Conservation (phyloP, 2,797 vertebrate species). For the Dermochelys coriacea region DNA sequence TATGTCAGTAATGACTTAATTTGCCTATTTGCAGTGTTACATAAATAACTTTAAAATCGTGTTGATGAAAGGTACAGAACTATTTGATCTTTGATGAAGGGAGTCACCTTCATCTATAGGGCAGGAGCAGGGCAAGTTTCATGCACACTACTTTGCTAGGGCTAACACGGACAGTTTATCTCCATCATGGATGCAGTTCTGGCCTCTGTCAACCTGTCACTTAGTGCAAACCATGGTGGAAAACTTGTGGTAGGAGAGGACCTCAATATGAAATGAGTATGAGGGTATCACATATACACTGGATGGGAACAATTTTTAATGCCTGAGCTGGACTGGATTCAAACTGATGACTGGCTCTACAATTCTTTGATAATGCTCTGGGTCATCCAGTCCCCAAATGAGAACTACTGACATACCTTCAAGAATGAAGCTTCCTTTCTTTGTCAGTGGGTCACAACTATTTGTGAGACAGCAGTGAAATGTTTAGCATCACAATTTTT, state of each 20-base stretch:
- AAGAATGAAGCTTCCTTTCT: background rate
- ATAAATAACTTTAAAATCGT: background rate
- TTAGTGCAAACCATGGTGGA: background rate
- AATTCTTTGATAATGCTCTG: background rate
- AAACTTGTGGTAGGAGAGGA: background rate
- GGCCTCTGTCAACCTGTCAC: background rate
- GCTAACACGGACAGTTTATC: background rate
- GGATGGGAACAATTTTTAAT: background rate
- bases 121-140: background rate
- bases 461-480: background rate
- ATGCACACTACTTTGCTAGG: fast-evolving
- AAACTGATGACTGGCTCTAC: background rate
- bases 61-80: background rate
- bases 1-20: background rate
- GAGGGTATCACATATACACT: background rate
- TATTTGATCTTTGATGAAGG: background rate
- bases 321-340: background rate
- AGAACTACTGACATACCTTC: background rate
- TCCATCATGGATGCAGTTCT: fast-evolving
- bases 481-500: background rate
- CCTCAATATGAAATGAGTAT: fast-evolving
- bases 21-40: background rate
- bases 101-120: background rate
- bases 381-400: background rate
- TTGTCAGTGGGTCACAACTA: background rate